A percentile compares a stretch with the other conserved stretches of the same genome.
phyloP scores from a whole-genome alignment of 2,888 invertebrate genomes.

The Tethea ocularis region DNA sequence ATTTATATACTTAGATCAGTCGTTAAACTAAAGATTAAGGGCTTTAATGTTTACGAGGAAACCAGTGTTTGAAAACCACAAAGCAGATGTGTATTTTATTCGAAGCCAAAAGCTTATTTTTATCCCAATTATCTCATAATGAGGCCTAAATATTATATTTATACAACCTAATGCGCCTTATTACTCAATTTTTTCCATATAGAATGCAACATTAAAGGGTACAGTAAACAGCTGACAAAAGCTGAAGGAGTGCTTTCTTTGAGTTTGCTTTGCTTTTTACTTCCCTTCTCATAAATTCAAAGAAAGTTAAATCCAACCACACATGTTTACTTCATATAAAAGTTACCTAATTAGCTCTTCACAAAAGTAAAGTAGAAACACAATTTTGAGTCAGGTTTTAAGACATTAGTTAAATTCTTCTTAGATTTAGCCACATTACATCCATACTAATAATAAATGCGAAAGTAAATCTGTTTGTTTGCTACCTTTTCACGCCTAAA shows the following conservation, averaged over 20 bases:
- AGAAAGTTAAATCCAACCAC: neutral
- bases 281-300: neutral
- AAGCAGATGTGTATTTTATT: neutral
- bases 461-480: no score
- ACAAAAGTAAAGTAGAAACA: no score
- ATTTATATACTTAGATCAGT: neutral
- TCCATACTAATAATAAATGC: no score
- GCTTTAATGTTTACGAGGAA: neutral
- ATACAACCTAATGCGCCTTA: neutral
- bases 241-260: neutral
- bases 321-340: neutral
- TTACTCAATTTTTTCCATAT: neutral
- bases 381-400: no score
- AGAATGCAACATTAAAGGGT: neutral
- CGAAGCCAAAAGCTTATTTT: neutral
- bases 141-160: neutral
- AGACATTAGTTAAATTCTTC: no score
- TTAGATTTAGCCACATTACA: no score
- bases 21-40: conserved; percentile 5
- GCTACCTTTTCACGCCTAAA: no score
- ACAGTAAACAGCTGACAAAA: neutral
- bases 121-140: neutral
- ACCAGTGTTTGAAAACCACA: neutral
- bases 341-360: no score
- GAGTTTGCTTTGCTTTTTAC: neutral